phyloP scores from a whole-genome alignment of 2,113 vertebrate species.

The Spea bombifrons region DNA sequence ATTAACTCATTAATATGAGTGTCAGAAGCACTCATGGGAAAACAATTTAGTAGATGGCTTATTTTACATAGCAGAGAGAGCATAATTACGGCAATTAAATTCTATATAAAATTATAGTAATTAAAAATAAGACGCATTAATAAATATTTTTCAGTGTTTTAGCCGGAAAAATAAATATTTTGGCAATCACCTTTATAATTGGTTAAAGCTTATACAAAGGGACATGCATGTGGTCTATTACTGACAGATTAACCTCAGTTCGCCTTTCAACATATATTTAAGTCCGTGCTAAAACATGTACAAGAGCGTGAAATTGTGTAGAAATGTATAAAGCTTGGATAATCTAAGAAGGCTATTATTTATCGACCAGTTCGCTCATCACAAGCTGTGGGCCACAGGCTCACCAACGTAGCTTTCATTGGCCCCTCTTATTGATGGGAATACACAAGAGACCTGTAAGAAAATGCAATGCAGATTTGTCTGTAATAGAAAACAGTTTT shows the following conservation, averaged over 20 bases:
- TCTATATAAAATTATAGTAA: no score
- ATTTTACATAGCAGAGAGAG: no score
- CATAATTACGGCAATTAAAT: no score
- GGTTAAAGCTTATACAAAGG: constrained; percentile 6
- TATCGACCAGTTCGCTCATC: not conserved
- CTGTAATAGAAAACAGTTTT: not conserved
- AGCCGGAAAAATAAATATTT: not conserved
- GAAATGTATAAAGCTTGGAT: not conserved
- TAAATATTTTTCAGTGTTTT: not conserved
- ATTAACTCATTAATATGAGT: no score
- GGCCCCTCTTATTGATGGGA: constrained; percentile 19
- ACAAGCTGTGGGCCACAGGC: constrained; percentile 24
- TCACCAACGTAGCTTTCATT: not conserved
- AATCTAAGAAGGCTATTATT: constrained; percentile 2
- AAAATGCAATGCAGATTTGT: not conserved
- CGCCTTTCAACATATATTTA: constrained; percentile 16
- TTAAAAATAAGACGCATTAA: no score
- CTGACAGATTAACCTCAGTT: constrained; percentile 30
- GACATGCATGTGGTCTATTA: constrained; percentile 10
- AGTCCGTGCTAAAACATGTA: constrained; percentile 23
- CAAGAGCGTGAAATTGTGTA: constrained; percentile 11
- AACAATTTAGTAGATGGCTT: no score
- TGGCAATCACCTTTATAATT: not conserved
- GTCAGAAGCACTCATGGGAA: no score
- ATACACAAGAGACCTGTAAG: not conserved